Base-by-base conservation (phyloP, 2,113 vertebrate species). In the Neolamprologus longior region DNA sequence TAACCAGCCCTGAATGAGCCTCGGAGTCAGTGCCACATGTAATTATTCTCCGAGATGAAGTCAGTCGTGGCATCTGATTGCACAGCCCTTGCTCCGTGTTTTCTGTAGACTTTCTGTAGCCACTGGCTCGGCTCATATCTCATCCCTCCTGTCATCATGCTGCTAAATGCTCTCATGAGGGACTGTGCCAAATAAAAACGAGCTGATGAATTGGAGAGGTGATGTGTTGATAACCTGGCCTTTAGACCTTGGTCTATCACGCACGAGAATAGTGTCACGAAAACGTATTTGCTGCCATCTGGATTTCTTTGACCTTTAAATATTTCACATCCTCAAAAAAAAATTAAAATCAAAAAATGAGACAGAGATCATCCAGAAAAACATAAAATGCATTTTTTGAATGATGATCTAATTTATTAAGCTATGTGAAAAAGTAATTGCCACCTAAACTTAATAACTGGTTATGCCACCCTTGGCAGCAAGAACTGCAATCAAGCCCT, bases 31-130 rank as follows among this genome's bases (percentile, higher is more conserved):
- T 91, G 89, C 87, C 86, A 89, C 89, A 68, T 90, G 84, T 91
- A 78, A 91, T 95, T 91, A 92, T 53, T 82, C 57, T 87, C 66
- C 40, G 84, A 88, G 63, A 92, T 88, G 87, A 87, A 91, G 88
- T 82, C 84, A 31, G 80, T 73, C 78, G 26, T 28, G 84, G 84
- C 40, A 24, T 81, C 42, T 88, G 83, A 90, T 73, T 83, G 85
- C 88, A n/a, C 21, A 78, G 42, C 58, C 82, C 40, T 73, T 52
- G 6, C 87, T 85, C 76, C 15, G 31, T 78, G 26, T 35, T 76
- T 83, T 71, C 40, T 5, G 61, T 57, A 47, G 68, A 47, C 40
- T 91, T 78, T 12, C 80, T 42, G 7, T 31, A 80, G 58, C 55
- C 88, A 71, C 42, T 31, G 61, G 82, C 63, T 66, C 7, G 2